Conservation (phyloP, 2,888 invertebrate species). For the Drosophila histrio region DNA sequence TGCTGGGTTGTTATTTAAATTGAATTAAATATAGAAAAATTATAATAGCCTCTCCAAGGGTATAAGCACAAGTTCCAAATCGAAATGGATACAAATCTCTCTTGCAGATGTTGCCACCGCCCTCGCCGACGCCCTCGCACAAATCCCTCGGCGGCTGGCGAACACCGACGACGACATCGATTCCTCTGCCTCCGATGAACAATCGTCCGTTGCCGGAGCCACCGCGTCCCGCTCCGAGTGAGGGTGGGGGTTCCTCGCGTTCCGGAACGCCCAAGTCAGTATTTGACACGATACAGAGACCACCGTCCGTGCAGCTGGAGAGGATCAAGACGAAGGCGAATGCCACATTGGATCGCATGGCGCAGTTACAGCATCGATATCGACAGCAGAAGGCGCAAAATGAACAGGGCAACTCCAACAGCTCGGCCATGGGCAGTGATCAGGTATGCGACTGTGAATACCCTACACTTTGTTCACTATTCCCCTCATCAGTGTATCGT, state of each 20-base stretch:
- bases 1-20: too few species aligned
- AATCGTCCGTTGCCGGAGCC: slow-evolving; percentile 86
- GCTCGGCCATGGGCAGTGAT: too few species aligned
- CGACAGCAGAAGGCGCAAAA: slow-evolving; percentile 86
- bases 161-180: slow-evolving; percentile 17
- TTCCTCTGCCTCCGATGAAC: slow-evolving; percentile 46
- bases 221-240: slow-evolving; percentile 82
- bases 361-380: slow-evolving; percentile 86
- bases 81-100: slow-evolving; percentile 51
- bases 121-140: slow-evolving; percentile 80
- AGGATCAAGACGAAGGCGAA: slow-evolving; percentile 84
- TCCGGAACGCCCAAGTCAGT: slow-evolving; percentile 83
- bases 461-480: neutral
- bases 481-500: slow-evolving; percentile 52
- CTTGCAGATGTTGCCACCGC: slow-evolving; percentile 69
- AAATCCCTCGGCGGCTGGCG: slow-evolving; percentile 68
- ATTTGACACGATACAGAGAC: slow-evolving; percentile 83
- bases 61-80: neutral
- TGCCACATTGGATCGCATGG: slow-evolving; percentile 84
- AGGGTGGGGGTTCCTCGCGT: slow-evolving; percentile 80
- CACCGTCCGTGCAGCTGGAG: slow-evolving; percentile 84
- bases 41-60: slow-evolving; percentile 5
- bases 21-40: too few species aligned
- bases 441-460: slow-evolving; percentile 65
- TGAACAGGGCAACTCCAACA: slow-evolving; percentile 69